Evolutionary conservation across 2,113 vertebrate genomes (phyloP).

Genomic region (Hippoglossus stenolepis): DNA sequence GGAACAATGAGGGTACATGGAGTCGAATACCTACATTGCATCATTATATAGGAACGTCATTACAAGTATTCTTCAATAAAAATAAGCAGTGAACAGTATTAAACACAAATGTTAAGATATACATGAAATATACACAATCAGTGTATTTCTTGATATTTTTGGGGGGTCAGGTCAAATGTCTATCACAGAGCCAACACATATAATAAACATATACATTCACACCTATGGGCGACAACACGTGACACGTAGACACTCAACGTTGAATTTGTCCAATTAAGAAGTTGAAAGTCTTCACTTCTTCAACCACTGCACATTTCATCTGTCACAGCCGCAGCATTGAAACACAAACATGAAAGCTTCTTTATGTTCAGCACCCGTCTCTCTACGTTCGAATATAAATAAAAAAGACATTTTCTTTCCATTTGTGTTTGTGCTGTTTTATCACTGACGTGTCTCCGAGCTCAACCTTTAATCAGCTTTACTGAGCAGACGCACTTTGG

Average conservation of each 20-base stretch:
- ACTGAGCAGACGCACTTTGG: not conserved
- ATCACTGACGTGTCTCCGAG: not conserved
- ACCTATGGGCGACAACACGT: not conserved
- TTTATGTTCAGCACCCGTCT: constrained; percentile 20
- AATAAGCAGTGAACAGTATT: no score
- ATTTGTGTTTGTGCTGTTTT: constrained; percentile 12
- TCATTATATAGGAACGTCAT: no score
- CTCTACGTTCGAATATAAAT: not conserved
- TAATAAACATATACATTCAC: not conserved
- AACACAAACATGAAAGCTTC: constrained; percentile 32
- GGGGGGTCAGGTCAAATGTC: not conserved
- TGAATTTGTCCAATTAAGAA: constrained; percentile 21
- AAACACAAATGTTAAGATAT: no score
- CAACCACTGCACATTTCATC: not conserved
- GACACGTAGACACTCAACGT: not conserved
- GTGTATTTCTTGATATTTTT: no score
- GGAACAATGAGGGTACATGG: no score
- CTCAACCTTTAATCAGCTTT: constrained; percentile 29
- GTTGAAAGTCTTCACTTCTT: constrained; percentile 4
- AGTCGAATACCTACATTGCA: no score
- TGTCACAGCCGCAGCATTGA: constrained; percentile 22
- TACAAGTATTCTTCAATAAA: no score
- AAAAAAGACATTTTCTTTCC: not conserved
- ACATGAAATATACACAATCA: no score
- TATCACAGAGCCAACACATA: not conserved